Evolutionary conservation across 2,888 invertebrate genomes (phyloP).

Genomic region (Ceraclea dissimilis): DNA sequence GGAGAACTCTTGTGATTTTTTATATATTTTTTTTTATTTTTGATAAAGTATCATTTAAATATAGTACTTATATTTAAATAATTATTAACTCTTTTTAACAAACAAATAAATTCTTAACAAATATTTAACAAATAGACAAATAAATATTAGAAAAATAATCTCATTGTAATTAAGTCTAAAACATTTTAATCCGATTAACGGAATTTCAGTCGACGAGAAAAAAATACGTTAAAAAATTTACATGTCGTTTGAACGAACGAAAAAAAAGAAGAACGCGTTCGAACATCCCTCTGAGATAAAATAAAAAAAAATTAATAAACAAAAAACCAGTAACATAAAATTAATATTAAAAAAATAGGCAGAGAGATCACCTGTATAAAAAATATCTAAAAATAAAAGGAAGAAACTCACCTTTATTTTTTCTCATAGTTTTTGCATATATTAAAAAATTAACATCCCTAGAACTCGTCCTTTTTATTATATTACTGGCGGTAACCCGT

Average conservation of each 20-base stretch:
- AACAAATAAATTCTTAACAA: too few species aligned
- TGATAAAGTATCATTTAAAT: too few species aligned
- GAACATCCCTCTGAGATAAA: conserved; percentile 7
- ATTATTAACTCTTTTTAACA: too few species aligned
- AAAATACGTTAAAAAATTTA: not conserved
- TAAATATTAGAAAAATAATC: too few species aligned
- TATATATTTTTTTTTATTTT: too few species aligned
- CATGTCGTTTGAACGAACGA: not conserved
- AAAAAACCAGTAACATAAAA: not conserved
- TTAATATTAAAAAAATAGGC: not conserved
- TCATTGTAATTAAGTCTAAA: too few species aligned
- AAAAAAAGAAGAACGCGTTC: not conserved
- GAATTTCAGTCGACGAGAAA: not conserved
- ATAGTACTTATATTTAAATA: too few species aligned
- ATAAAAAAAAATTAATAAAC: conserved; percentile 2
- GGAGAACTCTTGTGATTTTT: too few species aligned
- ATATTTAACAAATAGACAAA: too few species aligned
- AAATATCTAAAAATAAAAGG: not conserved
- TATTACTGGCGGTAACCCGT: too few species aligned
- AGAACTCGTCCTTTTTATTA: not conserved
- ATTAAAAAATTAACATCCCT: conserved; percentile 25
- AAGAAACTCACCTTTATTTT: conserved; percentile 15
- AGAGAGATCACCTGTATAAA: not conserved
- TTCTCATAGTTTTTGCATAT: conserved; percentile 22
- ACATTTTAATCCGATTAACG: not conserved